These are phyloP conservation scores for Darwinula stevensoni DNA, from an alignment of 2,888 invertebrate species.

Conservation along the genomic window DNA sequence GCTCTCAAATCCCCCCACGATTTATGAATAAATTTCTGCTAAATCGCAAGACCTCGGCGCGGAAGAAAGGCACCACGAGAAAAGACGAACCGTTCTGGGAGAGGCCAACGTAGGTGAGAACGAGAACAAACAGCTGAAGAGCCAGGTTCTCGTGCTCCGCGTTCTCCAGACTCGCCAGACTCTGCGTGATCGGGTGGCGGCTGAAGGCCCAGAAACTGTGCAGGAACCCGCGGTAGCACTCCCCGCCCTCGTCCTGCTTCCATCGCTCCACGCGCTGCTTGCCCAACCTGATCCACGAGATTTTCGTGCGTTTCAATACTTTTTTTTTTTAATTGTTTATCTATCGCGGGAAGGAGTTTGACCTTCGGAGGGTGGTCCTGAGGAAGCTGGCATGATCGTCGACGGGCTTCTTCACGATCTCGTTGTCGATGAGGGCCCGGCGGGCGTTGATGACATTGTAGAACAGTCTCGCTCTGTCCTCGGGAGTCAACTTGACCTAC, in stretches of 20 bases:
- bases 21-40: no score
- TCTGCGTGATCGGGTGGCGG: conserved; percentile 43
- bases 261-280: conserved; percentile 48
- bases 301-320: not conserved
- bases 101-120: conserved; percentile 62
- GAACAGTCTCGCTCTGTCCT: conserved; percentile 58
- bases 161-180: conserved; percentile 52
- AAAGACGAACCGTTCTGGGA: no score
- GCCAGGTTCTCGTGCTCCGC: conserved; percentile 50
- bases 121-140: conserved; percentile 57
- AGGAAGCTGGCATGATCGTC: conserved; percentile 48
- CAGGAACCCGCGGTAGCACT: conserved; percentile 59
- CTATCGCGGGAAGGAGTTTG: conserved; percentile 3
- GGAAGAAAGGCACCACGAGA: no score
- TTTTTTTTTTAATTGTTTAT: not conserved
- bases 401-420: conserved; percentile 46
- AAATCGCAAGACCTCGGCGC: no score
- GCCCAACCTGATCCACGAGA: conserved; percentile 27
- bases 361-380: conserved; percentile 52
- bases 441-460: conserved; percentile 59
- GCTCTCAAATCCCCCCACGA: no score
- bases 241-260: conserved; percentile 23
- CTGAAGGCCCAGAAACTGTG: conserved; percentile 73
- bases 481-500: conserved; percentile 34
- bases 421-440: conserved; percentile 49